phyloP scores from a whole-genome alignment of 2,888 invertebrate species.

The Caenorhabditis angaria region DNA sequence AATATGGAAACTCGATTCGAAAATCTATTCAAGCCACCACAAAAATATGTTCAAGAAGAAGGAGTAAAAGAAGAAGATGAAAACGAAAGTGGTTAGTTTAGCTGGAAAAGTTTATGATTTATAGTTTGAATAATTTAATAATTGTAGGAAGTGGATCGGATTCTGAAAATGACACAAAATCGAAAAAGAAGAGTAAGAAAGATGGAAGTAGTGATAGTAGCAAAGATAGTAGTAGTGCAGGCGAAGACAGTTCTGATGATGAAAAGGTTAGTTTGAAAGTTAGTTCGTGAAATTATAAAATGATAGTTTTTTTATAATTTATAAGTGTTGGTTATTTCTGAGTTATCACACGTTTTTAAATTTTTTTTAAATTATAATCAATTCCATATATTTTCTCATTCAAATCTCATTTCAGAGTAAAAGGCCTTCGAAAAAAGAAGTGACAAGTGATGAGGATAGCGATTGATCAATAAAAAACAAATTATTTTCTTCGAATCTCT shows the following conservation, averaged over 20 bases:
- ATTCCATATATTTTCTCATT: not conserved
- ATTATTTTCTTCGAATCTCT: not conserved
- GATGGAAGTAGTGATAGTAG: not conserved
- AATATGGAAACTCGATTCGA: constrained; percentile 3
- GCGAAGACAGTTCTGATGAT: constrained; percentile 8
- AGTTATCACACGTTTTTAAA: too few relatives aligned
- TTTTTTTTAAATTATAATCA: too few relatives aligned
- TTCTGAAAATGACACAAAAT: not conserved
- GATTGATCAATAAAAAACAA: constrained; percentile 15
- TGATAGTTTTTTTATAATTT: not conserved
- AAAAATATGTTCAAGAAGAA: constrained; percentile 6
- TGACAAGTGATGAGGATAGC: constrained; percentile 26
- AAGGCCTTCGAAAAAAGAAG: not conserved
- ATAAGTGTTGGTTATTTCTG: not conserved
- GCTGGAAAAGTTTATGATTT: not conserved
- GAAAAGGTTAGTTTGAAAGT: too few relatives aligned
- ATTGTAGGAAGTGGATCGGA: not conserved
- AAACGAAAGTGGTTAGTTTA: not conserved
- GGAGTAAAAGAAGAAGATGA: constrained; percentile 11
- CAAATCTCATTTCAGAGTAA: constrained; percentile 6
- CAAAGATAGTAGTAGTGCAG: not conserved
- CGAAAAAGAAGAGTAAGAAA: constrained; percentile 2
- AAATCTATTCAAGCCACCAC: constrained; percentile 16
- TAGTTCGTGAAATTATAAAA: too few relatives aligned
- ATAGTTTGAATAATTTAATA: not conserved